Conservation (phyloP, 2,113 vertebrate genomes). For the Notarius quadriscutis region DNA sequence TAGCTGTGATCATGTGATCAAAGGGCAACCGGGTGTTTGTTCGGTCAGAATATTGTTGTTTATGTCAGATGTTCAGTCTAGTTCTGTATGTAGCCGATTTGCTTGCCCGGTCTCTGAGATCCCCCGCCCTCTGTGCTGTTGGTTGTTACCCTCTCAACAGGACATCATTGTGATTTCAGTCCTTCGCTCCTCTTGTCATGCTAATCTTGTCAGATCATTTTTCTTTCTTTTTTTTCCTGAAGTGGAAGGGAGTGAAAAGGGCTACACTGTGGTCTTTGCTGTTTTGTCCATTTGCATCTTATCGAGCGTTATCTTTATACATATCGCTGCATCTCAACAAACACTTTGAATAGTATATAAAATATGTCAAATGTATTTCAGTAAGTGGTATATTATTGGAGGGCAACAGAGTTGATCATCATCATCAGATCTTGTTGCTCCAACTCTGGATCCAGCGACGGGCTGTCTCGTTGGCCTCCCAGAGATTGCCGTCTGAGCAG, state of each 20-base stretch:
- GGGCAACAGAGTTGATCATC: background rate
- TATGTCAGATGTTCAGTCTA: background rate
- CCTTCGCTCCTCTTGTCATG: conserved; percentile 40
- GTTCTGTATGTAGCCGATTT: background rate
- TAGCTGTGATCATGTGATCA: background rate
- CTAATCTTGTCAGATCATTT: conserved; percentile 31
- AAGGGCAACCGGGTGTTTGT: background rate
- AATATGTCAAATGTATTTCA: background rate
- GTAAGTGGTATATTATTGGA: background rate
- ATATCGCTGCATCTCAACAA: background rate
- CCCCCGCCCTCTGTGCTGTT: background rate
- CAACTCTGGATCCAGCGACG: too few relatives aligned
- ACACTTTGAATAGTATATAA: background rate
- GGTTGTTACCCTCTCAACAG: conserved; percentile 18
- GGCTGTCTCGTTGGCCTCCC: too few relatives aligned
- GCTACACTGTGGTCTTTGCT: background rate
- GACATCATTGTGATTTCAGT: conserved; percentile 23
- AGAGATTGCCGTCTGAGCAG: too few relatives aligned
- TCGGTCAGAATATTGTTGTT: background rate
- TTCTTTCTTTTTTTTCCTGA: background rate
- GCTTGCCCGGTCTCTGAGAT: background rate
- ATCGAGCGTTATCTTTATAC: background rate
- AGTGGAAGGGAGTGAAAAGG: background rate
- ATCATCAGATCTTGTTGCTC: too few relatives aligned
- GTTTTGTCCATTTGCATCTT: background rate